Base-by-base conservation (phyloP, 2,888 invertebrate genomes). In the Ischnus inquisitorius region DNA sequence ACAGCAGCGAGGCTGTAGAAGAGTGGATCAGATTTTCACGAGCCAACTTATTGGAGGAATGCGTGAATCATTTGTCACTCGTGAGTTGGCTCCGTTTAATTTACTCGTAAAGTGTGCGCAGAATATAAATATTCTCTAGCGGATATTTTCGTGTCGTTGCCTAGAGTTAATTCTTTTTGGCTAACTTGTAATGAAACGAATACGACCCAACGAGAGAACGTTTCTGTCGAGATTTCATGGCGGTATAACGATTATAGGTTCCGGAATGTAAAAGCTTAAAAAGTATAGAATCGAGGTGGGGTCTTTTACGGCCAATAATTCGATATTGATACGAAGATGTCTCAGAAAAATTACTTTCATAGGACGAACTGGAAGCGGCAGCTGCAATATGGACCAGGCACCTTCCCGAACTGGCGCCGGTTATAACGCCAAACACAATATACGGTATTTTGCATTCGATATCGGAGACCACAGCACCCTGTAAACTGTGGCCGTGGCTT, bases 1-100 rank as follows among this genome's bases (percentile, higher is more conserved):
- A 82, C n/a, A 65, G 87, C 57, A 80, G 90, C 10, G 86, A 90
- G 60, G 88, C 89, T 69, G 89, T 92, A 48, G 90, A 91, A 46
- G 90, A 93, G 46, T 95, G 95, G 95, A 87, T 90, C 5, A 87
- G 89, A 84, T 95, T 95, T 91, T 93, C 91, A 3, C 88, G 88
- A 16, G 90, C 92, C 6, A 90, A 94, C 89, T 90, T 94, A 34
- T 89, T 94, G 57, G 88, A 93, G 12, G 93, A 94, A 87, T 92
- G 94, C 69, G 92, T 91, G 68, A 89, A 86, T 14, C 90, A 91
- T 83, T 89, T 95, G 57, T 89, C 91, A 87, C 89, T 93, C 88
- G 94, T 94, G 90, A 88, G 91, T 88, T 5, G 16, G 10, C 22
- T 16, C 22, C 8, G 25, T 60, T 60, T 28, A n/a, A 28, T 12